These are phyloP conservation scores for Hybognathus amarus DNA, from an alignment of 2,797 vertebrate genomes.

Conservation along the genomic window DNA sequence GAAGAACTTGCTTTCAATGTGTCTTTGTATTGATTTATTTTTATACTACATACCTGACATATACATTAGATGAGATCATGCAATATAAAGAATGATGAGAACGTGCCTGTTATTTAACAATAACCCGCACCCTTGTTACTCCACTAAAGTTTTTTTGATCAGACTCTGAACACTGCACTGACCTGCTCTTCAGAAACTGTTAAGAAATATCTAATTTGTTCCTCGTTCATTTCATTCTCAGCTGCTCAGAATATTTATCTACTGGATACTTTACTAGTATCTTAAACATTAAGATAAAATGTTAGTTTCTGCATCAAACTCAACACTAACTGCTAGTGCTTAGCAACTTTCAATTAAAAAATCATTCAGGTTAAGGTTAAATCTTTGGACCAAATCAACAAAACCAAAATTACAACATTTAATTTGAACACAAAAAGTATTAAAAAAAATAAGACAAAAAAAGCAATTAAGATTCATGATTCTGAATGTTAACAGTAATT, in stretches of 20 bases:
- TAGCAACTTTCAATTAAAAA: background rate
- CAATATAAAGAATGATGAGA: constrained; percentile 22
- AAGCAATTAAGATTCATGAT: background rate
- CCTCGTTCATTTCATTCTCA: no score
- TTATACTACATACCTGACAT: background rate
- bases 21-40: background rate
- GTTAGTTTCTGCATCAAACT: background rate
- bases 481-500: background rate
- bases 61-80: background rate
- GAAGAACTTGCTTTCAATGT: background rate
- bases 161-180: background rate
- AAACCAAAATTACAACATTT: background rate
- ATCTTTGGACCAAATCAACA: background rate
- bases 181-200: constrained; percentile 3
- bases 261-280: background rate
- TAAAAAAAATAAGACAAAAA: rapidly evolving
- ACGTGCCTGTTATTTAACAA: background rate
- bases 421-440: background rate
- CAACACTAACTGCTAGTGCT: background rate
- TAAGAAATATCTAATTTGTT: background rate
- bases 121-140: background rate
- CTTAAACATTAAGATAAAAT: background rate
- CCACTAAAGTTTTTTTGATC: background rate
- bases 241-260: background rate
- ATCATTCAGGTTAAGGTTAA: background rate